Evolutionary conservation across 2,888 invertebrate genomes (phyloP), one percentile per base, ranked within the genome.

Genomic region (Andrena dorsata): DNA sequence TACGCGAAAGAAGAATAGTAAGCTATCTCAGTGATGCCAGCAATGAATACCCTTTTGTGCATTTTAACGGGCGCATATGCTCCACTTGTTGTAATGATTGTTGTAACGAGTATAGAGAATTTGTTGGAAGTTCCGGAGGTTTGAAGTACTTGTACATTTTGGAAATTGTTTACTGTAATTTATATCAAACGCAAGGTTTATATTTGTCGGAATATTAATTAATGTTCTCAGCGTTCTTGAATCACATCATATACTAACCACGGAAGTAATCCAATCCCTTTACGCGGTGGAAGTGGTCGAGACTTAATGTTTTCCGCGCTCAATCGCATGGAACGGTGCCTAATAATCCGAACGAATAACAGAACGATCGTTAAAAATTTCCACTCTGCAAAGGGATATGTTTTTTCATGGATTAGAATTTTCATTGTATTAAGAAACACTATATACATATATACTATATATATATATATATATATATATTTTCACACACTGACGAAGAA

Each of bases 401-500:
- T 69, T 26, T 72, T 66, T 35, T 86, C 68, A 74, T 78, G 28
- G 65, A 71, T 76, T 74, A 74, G 23, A 79, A 69, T 16, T 32
- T 71, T 87, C 77, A 84, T 84, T 86, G 76, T 79, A 85, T 77
- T 68, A 84, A 82, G 78, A 70, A 78, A 79, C 79, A 74, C 47
- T 82, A 84, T 82, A 76, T 75, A 80, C 63, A 84, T 81, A 78
- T 73, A 77, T 64, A 41, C 41, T 81, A 77, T 73, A 77, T 73
- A 81, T 69, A 83, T 79, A 83, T 20, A 64, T 73, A 64, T 73
- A 35, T 35, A 35, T 10, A 86, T 88, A 90, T 90, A 91, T 91
- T 90, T 91, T 91, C 91, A 91, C 88, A 86, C 85, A 83, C 76
- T 80, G 72, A 81, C 85, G 85, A 89, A 70, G 41, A 82, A 85